These are phyloP conservation scores for Chlorops oryzae DNA, from an alignment of 1,140 invertebrate species.

Conservation along the genomic window DNA sequence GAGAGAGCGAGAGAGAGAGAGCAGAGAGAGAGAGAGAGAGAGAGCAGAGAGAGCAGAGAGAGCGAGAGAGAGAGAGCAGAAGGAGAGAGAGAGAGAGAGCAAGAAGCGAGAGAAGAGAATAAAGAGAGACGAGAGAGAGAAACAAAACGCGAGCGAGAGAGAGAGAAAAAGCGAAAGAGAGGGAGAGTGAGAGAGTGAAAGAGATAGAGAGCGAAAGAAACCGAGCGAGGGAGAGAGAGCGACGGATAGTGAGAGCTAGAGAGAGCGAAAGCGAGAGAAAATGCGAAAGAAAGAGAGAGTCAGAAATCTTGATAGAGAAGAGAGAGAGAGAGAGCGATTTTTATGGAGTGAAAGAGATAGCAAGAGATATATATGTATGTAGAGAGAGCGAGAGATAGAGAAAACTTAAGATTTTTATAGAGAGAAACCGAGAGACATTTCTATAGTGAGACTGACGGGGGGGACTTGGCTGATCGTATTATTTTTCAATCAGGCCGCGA, in stretches of 20 bases:
- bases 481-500: too few relatives aligned
- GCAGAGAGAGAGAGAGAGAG: neutral
- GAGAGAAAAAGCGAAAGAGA: neutral
- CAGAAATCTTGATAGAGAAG: neutral
- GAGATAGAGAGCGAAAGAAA: neutral
- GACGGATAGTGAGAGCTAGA: neutral
- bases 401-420: too few relatives aligned
- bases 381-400: too few relatives aligned
- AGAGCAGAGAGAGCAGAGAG: neutral
- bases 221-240: neutral
- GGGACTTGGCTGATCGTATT: too few relatives aligned
- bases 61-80: neutral
- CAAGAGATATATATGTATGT: too few relatives aligned
- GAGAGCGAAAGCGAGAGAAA: neutral
- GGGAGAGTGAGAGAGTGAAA: neutral
- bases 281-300: neutral
- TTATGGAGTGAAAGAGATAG: too few relatives aligned
- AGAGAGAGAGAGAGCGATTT: too few relatives aligned
- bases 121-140: neutral
- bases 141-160: constrained; percentile 1
- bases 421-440: too few relatives aligned
- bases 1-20: neutral
- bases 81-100: neutral
- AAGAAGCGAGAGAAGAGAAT: neutral
- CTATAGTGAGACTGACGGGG: too few relatives aligned